phyloP scores from a whole-genome alignment of 2,797 vertebrate species.

The Anguilla pacifica region DNA sequence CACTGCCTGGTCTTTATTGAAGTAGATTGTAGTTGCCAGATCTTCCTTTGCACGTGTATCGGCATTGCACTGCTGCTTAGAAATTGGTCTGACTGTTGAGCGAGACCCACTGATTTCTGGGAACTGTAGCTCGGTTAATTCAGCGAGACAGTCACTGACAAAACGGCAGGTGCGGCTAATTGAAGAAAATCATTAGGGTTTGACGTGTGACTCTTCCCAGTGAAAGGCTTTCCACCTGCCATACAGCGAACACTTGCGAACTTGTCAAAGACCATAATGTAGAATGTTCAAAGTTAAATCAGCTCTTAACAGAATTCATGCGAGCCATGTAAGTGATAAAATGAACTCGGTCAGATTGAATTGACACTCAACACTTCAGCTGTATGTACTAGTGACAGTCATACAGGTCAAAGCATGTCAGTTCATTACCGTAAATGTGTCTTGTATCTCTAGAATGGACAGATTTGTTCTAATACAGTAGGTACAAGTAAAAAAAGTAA shows the following conservation, averaged over 20 bases:
- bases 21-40: not conserved
- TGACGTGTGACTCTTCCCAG: not conserved
- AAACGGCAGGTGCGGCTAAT: not conserved
- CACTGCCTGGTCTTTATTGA: not conserved
- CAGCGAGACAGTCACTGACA: not conserved
- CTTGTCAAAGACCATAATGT: not conserved
- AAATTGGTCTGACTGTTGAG: not conserved
- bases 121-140: not conserved
- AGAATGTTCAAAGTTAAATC: not conserved
- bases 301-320: not conserved
- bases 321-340: not conserved
- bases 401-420: not conserved
- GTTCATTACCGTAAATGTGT: not conserved
- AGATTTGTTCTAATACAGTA: not conserved
- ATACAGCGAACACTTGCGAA: not conserved
- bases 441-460: not conserved
- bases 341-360: not conserved
- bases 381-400: not conserved
- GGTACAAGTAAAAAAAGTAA: too few species aligned
- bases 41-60: not conserved
- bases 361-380: not conserved
- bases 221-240: not conserved
- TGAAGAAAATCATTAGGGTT: conserved; percentile 1
- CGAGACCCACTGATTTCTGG: not conserved
- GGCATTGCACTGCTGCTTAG: not conserved